These are phyloP conservation scores for Eugnorisma glareosa DNA, from an alignment of 2,888 invertebrate species.

Conservation along the genomic window DNA sequence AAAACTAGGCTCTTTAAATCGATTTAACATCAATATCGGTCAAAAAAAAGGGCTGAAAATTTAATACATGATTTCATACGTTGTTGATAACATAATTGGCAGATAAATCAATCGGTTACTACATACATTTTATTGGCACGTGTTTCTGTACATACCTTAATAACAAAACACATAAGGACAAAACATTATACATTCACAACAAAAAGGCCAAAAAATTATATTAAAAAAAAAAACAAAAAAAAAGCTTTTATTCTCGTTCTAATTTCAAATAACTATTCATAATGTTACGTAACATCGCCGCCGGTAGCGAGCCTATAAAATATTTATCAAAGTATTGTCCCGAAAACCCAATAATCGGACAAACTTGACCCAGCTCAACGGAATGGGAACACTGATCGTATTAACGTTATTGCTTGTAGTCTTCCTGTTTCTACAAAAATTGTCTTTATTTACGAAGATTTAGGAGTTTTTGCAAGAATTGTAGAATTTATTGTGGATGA, in stretches of 20 bases:
- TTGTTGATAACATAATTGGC: background rate
- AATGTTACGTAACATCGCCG: constrained; percentile 17
- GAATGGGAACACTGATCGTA: constrained; percentile 42
- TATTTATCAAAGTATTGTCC: constrained; percentile 54
- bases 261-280: constrained; percentile 29
- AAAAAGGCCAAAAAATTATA: background rate
- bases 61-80: background rate
- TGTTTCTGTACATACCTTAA: background rate
- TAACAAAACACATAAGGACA: background rate
- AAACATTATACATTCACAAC: background rate
- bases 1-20: background rate
- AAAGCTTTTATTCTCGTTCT: constrained; percentile 1
- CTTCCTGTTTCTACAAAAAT: constrained; percentile 15
- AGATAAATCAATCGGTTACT: background rate
- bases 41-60: background rate
- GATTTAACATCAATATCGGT: no score
- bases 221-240: background rate
- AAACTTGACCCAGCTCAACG: constrained; percentile 57
- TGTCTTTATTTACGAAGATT: constrained; percentile 1
- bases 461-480: background rate
- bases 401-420: constrained; percentile 43
- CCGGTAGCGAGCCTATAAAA: constrained; percentile 48
- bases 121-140: background rate
- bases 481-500: background rate
- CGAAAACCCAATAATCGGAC: constrained; percentile 49